phyloP scores from a whole-genome alignment of 2,113 vertebrate species.

The Sinocyclocheilus rhinocerous region DNA sequence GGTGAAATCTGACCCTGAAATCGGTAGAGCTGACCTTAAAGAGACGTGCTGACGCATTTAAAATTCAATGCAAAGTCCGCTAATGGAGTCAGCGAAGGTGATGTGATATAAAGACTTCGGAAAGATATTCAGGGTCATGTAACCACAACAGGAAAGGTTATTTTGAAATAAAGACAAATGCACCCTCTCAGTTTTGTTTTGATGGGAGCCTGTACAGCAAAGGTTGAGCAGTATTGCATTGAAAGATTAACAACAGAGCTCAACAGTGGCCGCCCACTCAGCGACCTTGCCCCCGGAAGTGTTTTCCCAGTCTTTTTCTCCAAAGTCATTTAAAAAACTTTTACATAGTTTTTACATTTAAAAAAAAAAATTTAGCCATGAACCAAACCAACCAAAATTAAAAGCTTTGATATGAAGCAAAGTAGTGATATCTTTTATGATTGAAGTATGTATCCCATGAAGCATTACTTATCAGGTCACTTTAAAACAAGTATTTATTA shows the following conservation, averaged over 20 bases:
- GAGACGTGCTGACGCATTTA: background rate
- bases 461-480: background rate
- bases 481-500: no score
- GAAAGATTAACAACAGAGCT: slow-evolving; percentile 4
- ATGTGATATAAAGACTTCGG: background rate
- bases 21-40: background rate
- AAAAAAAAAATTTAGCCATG: background rate
- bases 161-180: slow-evolving; percentile 9
- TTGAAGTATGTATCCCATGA: background rate
- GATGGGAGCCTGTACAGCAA: background rate
- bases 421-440: background rate
- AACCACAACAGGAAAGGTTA: slow-evolving; percentile 9
- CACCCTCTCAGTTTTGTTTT: background rate
- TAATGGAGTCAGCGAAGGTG: background rate
- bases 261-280: background rate
- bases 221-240: background rate
- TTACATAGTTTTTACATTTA: background rate
- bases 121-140: slow-evolving; percentile 5
- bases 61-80: slow-evolving; percentile 5
- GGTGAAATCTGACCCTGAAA: slow-evolving; percentile 4
- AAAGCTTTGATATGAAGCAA: background rate
- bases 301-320: background rate
- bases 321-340: background rate
- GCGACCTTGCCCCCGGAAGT: background rate
- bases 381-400: background rate